Evolutionary conservation across 1,140 invertebrate genomes (phyloP).

Genomic region (Bombus fervidus): DNA sequence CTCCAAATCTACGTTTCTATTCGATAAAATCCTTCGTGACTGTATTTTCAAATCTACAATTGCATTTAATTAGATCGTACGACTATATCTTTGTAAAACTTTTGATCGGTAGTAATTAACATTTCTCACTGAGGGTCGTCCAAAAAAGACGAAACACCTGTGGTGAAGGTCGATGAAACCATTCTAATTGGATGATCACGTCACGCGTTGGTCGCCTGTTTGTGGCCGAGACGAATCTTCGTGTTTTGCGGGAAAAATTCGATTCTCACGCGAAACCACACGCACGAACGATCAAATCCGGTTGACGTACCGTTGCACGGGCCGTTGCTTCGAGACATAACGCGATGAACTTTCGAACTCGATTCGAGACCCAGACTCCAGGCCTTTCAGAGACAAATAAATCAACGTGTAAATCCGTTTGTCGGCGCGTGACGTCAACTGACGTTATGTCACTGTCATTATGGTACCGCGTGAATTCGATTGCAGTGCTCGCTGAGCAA

Average conservation of each 20-base stretch:
- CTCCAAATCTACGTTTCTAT: background rate
- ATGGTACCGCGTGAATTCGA: background rate
- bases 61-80: background rate
- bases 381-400: constrained; percentile 6
- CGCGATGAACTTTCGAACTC: constrained; percentile 47
- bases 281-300: constrained; percentile 42
- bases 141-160: background rate
- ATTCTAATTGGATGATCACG: background rate
- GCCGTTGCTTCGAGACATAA: constrained; percentile 21
- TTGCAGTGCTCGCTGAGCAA: background rate
- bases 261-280: constrained; percentile 38
- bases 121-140: background rate
- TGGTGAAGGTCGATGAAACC: too few relatives aligned
- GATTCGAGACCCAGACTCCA: background rate
- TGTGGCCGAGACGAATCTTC: constrained; percentile 34
- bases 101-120: background rate
- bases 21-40: background rate
- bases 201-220: constrained; percentile 26
- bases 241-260: constrained; percentile 30
- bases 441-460: background rate
- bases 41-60: background rate
- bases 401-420: constrained; percentile 20
- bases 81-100: background rate
- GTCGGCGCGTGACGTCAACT: too few relatives aligned
- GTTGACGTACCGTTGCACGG: constrained; percentile 23